Evolutionary conservation across 2,797 vertebrate species (phyloP).

Genomic region (Pelodytes ibericus): DNA sequence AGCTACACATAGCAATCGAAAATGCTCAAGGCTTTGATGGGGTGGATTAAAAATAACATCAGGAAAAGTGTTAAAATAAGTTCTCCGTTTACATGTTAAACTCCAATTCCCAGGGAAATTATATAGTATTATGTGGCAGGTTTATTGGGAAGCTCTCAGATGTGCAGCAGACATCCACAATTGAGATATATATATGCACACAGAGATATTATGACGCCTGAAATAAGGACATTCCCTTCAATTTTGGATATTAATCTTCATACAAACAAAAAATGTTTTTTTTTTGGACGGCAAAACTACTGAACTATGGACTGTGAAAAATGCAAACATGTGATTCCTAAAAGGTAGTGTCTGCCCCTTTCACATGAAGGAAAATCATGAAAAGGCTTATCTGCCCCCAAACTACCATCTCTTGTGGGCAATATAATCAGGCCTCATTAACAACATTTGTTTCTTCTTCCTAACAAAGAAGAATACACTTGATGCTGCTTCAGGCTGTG

Average conservation of each 20-base stretch:
- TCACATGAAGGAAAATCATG: not conserved
- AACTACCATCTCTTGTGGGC: not conserved
- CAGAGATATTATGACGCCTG: not conserved
- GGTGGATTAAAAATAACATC: conserved; percentile 79
- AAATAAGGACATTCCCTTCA: not conserved
- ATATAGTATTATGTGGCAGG: conserved; percentile 59
- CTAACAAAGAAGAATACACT: not conserved
- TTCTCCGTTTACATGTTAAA: conserved; percentile 61
- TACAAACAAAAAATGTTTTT: conserved; percentile 9
- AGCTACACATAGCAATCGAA: conserved; percentile 93
- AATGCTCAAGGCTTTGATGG: conserved; percentile 97
- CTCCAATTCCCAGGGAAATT: conserved; percentile 64
- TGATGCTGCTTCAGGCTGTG: conserved; percentile 60
- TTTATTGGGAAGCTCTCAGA: conserved; percentile 51
- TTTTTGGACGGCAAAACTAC: conserved; percentile 70
- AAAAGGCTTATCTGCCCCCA: not conserved
- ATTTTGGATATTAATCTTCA: conserved; percentile 9
- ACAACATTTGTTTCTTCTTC: too few species aligned
- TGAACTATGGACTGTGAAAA: conserved; percentile 75
- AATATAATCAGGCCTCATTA: not conserved
- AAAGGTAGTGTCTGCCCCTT: not conserved
- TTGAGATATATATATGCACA: conserved; percentile 4
- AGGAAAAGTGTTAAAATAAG: not conserved
- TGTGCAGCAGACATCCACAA: conserved; percentile 2
- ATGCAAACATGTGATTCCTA: conserved; percentile 6